These are phyloP conservation scores for Lepus americanus DNA, from an alignment of 2,113 vertebrate genomes.

Conservation along the genomic window DNA sequence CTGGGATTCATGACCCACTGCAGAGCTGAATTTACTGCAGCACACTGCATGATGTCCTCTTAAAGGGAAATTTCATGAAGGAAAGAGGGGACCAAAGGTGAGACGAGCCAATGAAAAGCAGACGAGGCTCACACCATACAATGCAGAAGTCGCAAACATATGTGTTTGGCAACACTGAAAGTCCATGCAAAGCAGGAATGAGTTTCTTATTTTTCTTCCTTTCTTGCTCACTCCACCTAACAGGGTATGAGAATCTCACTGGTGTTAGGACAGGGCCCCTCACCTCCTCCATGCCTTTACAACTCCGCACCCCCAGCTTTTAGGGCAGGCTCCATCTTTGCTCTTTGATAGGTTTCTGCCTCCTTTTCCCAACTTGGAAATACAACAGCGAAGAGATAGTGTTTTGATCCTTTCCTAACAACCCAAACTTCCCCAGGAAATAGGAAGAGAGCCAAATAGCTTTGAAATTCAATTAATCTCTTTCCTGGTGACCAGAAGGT, in stretches of 20 bases:
- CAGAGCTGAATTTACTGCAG: neutral
- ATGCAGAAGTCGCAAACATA: neutral
- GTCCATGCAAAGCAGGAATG: neutral
- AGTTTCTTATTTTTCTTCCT: neutral
- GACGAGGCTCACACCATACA: neutral
- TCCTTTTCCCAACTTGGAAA: conserved; percentile 5
- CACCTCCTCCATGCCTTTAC: neutral
- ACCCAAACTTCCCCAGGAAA: conserved; percentile 2
- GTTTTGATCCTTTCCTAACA: neutral
- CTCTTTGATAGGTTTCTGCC: neutral
- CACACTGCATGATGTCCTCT: neutral
- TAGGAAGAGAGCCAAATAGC: neutral
- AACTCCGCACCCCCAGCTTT: neutral
- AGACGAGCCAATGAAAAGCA: neutral
- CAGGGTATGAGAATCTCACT: neutral
- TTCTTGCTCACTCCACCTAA: neutral
- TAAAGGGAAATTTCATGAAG: neutral
- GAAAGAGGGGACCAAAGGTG: neutral
- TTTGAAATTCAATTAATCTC: neutral
- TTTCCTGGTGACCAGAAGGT: neutral
- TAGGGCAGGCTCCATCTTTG: neutral
- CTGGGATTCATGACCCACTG: neutral
- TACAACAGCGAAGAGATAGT: neutral
- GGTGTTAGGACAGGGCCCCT: neutral
- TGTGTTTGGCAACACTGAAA: neutral